phyloP scores from a whole-genome alignment of 2,113 vertebrate species.

The Istiophorus platypterus region DNA sequence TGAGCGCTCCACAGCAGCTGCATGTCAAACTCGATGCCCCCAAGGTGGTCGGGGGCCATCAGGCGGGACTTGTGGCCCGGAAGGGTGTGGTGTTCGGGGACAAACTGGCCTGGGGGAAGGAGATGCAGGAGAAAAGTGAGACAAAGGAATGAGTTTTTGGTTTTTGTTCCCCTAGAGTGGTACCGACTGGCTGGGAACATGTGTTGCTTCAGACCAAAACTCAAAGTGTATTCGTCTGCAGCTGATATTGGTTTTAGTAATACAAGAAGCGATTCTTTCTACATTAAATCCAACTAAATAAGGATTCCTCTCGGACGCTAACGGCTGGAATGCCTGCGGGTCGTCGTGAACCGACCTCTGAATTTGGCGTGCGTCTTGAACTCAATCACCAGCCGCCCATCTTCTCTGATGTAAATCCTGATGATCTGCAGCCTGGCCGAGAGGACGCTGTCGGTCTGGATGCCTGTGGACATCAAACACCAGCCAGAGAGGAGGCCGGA shows the following conservation, averaged over 20 bases:
- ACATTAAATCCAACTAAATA: background rate
- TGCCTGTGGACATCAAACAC: constrained; percentile 82
- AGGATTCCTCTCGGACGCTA: background rate
- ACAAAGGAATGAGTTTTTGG: background rate
- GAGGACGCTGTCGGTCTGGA: constrained; percentile 98
- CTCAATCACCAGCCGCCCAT: constrained; percentile 96
- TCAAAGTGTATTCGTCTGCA: too few relatives aligned
- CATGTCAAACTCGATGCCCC: constrained; percentile 95
- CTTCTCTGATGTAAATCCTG: constrained; percentile 96
- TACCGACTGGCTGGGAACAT: too few relatives aligned
- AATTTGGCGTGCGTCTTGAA: constrained; percentile 99
- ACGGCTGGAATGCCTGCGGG: background rate
- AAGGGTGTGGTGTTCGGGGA: constrained; percentile 95
- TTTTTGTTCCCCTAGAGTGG: too few relatives aligned
- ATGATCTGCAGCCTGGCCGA: constrained; percentile 97
- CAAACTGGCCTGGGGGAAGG: constrained; percentile 90
- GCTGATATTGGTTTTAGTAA: background rate
- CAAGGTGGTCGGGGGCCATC: constrained; percentile 93
- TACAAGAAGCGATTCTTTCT: background rate
- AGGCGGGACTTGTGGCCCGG: constrained; percentile 92
- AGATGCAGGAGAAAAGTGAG: background rate
- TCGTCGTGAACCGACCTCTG: constrained; percentile 85
- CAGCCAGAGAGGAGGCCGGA: background rate
- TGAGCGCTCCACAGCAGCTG: constrained; percentile 97
- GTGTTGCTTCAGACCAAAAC: too few relatives aligned